A percentile compares a stretch with the other conserved stretches of the same genome.
phyloP scores from a whole-genome alignment of 2,113 vertebrate species.

The Macaca nemestrina region DNA sequence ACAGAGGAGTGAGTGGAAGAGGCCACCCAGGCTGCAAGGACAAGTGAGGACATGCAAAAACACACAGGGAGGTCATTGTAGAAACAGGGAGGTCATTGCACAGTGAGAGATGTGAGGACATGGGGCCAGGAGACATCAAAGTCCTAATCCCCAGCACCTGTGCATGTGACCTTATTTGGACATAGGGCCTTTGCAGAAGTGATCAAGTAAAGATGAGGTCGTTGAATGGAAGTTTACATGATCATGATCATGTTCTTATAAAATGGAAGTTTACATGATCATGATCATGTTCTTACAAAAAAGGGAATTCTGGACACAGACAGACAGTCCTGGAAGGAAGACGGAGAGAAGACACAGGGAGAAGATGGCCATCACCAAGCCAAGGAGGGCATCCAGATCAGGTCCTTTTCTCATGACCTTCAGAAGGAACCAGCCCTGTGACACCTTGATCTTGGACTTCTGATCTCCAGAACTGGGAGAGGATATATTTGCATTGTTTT shows the following conservation, averaged over 20 bases:
- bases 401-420: no score
- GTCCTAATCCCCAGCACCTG: neutral
- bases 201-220: neutral
- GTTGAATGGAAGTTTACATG: neutral
- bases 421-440: no score
- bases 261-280: neutral
- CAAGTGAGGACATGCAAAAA: no score
- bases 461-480: neutral
- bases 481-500: neutral
- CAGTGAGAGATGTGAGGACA: no score
- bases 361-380: neutral
- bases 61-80: no score
- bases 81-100: no score
- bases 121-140: neutral
- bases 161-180: neutral
- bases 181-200: neutral
- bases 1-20: neutral
- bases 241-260: neutral
- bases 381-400: neutral
- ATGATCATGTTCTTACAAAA: neutral
- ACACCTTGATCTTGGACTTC: neutral
- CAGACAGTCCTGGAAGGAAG: neutral
- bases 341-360: neutral
- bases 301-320: neutral
- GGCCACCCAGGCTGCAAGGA: neutral